Evolutionary conservation across 35 echinoderm and acorn worm species (phyloP).

Genomic region (Lytechinus pictus): DNA sequence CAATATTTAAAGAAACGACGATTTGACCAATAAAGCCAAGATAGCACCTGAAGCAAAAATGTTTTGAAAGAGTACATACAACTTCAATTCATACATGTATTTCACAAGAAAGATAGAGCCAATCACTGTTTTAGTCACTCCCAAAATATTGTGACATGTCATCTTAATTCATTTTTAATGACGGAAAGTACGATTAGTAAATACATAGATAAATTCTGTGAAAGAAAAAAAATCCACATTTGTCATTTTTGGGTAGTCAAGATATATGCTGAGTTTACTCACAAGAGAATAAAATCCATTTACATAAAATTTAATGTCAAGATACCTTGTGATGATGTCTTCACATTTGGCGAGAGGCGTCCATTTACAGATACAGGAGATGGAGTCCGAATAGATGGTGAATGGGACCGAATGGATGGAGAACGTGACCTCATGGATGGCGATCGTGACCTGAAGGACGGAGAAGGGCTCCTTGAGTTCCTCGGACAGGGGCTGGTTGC

Average conservation of each 20-base stretch:
- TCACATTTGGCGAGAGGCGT: not conserved
- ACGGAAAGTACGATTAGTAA: not conserved
- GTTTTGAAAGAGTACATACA: too few species aligned
- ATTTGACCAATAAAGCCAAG: too few species aligned
- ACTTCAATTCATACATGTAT: too few species aligned
- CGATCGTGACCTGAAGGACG: not conserved
- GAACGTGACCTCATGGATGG: not conserved
- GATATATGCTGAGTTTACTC: too few species aligned
- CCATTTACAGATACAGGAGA: not conserved
- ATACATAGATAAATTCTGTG: not conserved
- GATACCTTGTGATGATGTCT: slow-evolving; percentile 3
- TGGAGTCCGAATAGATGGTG: not conserved
- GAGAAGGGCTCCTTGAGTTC: not conserved
- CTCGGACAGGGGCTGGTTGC: slow-evolving; percentile 23
- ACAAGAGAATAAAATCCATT: not conserved
- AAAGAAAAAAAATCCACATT: too few species aligned
- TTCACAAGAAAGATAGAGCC: too few species aligned
- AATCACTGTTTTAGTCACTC: too few species aligned
- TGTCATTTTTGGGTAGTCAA: too few species aligned
- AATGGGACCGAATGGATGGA: not conserved
- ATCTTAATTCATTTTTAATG: too few species aligned
- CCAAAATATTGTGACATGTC: too few species aligned
- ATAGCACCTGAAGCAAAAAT: too few species aligned
- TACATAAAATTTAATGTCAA: not conserved
- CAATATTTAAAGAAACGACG: too few species aligned